Conservation (phyloP, 2,113 vertebrate species). For the Poeciliopsis prolifica region DNA sequence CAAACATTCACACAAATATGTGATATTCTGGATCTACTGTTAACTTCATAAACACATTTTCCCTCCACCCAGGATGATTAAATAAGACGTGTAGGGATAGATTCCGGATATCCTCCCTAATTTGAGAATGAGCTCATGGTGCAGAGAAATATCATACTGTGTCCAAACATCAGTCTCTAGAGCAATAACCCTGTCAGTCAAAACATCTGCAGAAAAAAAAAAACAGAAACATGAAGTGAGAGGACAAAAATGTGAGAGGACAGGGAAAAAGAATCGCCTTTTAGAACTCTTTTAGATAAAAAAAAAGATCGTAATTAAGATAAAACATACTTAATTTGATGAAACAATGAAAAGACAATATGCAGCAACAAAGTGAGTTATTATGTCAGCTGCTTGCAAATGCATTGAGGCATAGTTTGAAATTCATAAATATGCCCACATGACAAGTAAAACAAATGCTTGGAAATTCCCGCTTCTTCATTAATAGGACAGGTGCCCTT, state of each 20-base stretch:
- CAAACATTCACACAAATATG: slow-evolving; percentile 28
- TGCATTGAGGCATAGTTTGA: too few relatives aligned
- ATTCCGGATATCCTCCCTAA: slow-evolving; percentile 80
- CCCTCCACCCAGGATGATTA: slow-evolving; percentile 70
- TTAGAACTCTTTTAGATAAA: slow-evolving; percentile 45
- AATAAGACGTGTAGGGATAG: slow-evolving; percentile 68
- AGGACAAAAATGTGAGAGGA: slow-evolving; percentile 45
- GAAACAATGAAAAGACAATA: slow-evolving; percentile 17
- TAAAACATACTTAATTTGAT: slow-evolving; percentile 24
- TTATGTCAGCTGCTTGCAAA: neutral
- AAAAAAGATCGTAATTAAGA: slow-evolving; percentile 51
- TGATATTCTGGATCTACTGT: slow-evolving; percentile 42
- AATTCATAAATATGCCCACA: too few relatives aligned
- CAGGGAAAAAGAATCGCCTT: slow-evolving; percentile 8
- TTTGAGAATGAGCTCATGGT: slow-evolving; percentile 78
- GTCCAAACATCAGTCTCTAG: slow-evolving; percentile 73
- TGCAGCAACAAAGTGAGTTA: slow-evolving; percentile 27
- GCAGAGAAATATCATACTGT: slow-evolving; percentile 60
- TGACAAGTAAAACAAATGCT: neutral
- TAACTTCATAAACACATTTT: slow-evolving; percentile 63
- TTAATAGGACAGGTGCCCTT: slow-evolving; percentile 7
- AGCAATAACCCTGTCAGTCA: slow-evolving; percentile 74
- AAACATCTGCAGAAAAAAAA: slow-evolving; percentile 75
- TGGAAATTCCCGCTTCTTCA: slow-evolving; percentile 37
- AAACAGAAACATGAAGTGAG: slow-evolving; percentile 45